A percentile compares a stretch with the other conserved stretches of the same genome.
Conservation (phyloP, 2,113 vertebrate species). For the Mastomys natalensis region DNA sequence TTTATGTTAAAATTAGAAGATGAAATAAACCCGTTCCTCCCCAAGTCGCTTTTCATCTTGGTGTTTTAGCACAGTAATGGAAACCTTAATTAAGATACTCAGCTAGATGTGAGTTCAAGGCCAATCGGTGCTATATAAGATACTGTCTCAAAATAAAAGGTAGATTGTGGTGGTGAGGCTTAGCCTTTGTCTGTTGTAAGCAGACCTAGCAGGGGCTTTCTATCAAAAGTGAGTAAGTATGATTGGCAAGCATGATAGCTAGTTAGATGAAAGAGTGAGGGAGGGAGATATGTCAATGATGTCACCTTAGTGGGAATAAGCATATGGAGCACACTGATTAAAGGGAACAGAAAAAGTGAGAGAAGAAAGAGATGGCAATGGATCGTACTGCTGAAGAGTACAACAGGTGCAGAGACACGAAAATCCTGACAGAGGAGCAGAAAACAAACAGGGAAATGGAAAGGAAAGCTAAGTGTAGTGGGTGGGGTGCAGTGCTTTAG, state of each 20-base stretch:
- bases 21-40: not conserved
- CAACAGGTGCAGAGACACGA: not conserved
- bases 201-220: not conserved
- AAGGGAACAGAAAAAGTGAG: not conserved
- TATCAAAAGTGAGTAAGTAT: not conserved
- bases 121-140: not conserved
- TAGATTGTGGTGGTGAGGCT: not conserved
- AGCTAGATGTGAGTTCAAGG: not conserved
- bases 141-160: not conserved
- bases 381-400: not conserved
- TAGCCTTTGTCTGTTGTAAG: not conserved
- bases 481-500: not conserved
- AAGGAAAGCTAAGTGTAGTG: not conserved
- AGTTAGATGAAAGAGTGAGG: not conserved
- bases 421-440: not conserved
- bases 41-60: not conserved
- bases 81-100: not conserved
- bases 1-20: not conserved
- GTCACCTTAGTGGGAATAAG: not conserved
- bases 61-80: not conserved
- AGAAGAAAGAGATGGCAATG: not conserved
- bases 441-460: not conserved
- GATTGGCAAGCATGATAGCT: not conserved
- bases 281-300: not conserved
- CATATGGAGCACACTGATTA: not conserved